Percentiles rank a stretch among this genome's conserved stretches.
Conservation (phyloP, 35 echinoderm and acorn worm genomes). For the Patiria miniata region DNA sequence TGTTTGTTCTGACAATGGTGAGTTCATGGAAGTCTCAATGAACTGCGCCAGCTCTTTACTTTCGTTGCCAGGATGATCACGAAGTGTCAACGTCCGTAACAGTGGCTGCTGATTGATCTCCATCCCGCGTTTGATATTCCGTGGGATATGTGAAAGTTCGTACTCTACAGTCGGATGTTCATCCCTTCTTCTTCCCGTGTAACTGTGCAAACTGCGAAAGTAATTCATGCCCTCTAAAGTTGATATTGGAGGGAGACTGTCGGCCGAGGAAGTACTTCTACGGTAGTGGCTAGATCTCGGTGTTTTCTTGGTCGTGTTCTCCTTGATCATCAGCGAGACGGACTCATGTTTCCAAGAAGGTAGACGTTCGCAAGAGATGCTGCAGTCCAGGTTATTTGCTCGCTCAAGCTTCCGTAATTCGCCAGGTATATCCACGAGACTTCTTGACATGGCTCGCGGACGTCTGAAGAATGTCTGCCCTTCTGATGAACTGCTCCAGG, state of each 20-base stretch:
- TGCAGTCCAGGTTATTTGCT: not conserved
- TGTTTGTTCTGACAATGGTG: too few species aligned
- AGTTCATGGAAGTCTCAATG: not conserved
- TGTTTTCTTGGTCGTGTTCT: not conserved
- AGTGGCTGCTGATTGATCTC: not conserved
- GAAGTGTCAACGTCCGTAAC: not conserved
- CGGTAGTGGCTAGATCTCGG: not conserved
- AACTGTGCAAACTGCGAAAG: not conserved
- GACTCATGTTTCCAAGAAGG: not conserved
- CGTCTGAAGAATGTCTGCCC: not conserved
- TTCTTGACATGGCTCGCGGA: not conserved
- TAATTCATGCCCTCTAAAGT: not conserved
- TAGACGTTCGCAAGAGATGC: not conserved
- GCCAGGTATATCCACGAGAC: not conserved
- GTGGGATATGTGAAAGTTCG: not conserved
- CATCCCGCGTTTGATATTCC: not conserved
- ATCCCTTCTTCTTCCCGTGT: not conserved
- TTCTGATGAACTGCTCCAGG: not conserved
- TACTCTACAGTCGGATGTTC: not conserved
- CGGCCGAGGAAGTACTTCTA: not conserved
- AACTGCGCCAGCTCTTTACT: not conserved
- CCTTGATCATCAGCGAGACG: not conserved
- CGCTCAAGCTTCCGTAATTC: not conserved
- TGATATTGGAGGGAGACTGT: constrained; percentile 7
- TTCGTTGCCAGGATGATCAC: not conserved